Base-by-base conservation (phyloP, 1,140 invertebrate genomes). In the Arion vulgaris region DNA sequence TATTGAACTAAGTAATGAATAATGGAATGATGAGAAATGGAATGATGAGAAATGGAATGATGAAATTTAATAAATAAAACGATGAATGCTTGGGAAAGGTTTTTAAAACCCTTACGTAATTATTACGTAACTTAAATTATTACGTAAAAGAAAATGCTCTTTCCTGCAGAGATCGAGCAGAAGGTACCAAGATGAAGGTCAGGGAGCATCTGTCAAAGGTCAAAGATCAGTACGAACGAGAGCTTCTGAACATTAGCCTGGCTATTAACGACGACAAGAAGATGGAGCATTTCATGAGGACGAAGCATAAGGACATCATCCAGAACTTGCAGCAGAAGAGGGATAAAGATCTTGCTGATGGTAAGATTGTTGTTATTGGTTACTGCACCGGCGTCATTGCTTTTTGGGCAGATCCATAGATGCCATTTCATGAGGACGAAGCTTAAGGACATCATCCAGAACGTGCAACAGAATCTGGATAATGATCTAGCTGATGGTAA, bases 261-360 rank as follows among this genome's bases (percentile, higher is more conserved):
- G n/a, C 80, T 28, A 62, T 81, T 15, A 81, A 49, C 38, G 80
- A 81, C 45, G 71, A 81, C 71, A 81, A 81, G 32, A 74, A 81
- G 49, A 81, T 81, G 80, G 80, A 81, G 71, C 45, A 62, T 28
- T 81, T 81, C 51, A 81, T 81, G 80, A 51, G 80, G 19, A 81
- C 71, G 4, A 81, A 81, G 39, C 80, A 81, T 49, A 81, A 81
- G 51, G 80, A 81, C 71, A 74, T 53, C 45, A 74, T 38, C 28
- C 28, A 74, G 32, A 74, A 81, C 71, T 26, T 81, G 32, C 36
- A 45, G 28, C 41, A 73, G 28, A 68, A 74, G 51, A 1, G 74
- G 38, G 45, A 75, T 26, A 76, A 69, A 15, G 78, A 80, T 2
- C 39, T 80, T 0, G 38, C 38, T 1, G 73, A 75, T 34, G 73